Conservation (phyloP, 2,797 vertebrate species). For the Ataeniobius toweri region DNA sequence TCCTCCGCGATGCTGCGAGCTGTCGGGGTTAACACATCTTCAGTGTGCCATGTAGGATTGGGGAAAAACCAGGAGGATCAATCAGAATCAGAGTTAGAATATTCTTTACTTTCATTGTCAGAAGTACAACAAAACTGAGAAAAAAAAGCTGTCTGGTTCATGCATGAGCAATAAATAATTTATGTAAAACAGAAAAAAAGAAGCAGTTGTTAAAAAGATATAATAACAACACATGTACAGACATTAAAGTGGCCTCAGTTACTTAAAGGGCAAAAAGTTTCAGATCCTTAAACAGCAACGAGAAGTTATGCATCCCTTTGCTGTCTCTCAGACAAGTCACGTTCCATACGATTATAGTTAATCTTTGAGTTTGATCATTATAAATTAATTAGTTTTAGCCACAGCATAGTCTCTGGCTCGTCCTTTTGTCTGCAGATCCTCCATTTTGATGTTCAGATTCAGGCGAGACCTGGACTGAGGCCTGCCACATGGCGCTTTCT, state of each 20-base stretch:
- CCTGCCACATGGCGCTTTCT: constrained; percentile 58
- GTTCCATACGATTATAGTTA: not conserved
- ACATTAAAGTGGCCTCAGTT: not conserved
- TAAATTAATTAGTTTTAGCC: constrained; percentile 18
- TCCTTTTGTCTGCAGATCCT: constrained; percentile 22
- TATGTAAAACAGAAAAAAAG: too few relatives aligned
- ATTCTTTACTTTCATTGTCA: too few relatives aligned
- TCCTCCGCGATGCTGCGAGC: not conserved
- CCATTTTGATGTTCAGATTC: constrained; percentile 43
- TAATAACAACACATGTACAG: not conserved
- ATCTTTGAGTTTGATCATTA: constrained; percentile 3
- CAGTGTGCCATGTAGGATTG: not conserved
- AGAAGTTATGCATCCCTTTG: not conserved
- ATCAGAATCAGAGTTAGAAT: too few relatives aligned
- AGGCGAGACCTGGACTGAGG: constrained; percentile 62
- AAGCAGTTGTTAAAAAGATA: too few relatives aligned
- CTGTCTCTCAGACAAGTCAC: constrained; percentile 4
- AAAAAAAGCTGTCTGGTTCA: too few relatives aligned
- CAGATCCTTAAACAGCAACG: not conserved
- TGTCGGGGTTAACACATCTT: not conserved
- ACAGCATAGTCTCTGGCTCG: constrained; percentile 11
- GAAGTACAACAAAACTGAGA: too few relatives aligned
- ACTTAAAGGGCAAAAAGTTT: not conserved
- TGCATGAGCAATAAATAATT: too few relatives aligned
- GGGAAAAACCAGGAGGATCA: not conserved